These are phyloP conservation scores for Ctenodactylus gundi DNA, from an alignment of 2,113 vertebrate genomes.

Conservation along the genomic window DNA sequence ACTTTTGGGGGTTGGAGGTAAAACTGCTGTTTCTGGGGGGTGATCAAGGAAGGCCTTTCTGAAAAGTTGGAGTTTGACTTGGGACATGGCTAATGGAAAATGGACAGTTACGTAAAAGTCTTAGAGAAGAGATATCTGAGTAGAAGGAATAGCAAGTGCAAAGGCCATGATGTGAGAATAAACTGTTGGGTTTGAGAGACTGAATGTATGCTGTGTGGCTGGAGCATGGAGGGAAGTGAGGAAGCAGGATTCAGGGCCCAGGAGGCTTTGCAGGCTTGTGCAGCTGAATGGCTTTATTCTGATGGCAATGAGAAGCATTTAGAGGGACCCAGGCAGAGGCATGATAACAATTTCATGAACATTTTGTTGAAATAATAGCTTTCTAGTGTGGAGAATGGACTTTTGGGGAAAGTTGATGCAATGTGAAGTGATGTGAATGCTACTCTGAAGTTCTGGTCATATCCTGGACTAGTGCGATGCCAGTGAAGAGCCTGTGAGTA, in stretches of 20 bases:
- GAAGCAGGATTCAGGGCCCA: background rate
- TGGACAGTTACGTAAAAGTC: background rate
- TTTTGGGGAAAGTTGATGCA: background rate
- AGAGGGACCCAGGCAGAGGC: background rate
- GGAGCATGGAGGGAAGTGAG: background rate
- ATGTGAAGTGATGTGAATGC: background rate
- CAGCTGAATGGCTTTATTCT: background rate
- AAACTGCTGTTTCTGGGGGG: background rate
- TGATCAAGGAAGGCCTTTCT: background rate
- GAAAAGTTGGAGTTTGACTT: background rate
- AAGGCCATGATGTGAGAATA: background rate
- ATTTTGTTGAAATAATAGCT: background rate
- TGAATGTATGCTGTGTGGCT: background rate
- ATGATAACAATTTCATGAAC: background rate
- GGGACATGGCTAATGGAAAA: background rate
- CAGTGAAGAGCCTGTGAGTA: background rate
- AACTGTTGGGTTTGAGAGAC: background rate
- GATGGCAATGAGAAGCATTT: background rate
- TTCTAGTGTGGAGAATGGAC: background rate
- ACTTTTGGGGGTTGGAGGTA: background rate
- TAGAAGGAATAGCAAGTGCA: background rate
- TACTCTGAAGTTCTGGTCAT: background rate
- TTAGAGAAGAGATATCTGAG: background rate
- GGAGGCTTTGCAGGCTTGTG: background rate
- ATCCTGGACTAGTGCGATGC: background rate